These are phyloP conservation scores for Leucophora obtusa DNA, from an alignment of 2,888 invertebrate species.

Conservation along the genomic window DNA sequence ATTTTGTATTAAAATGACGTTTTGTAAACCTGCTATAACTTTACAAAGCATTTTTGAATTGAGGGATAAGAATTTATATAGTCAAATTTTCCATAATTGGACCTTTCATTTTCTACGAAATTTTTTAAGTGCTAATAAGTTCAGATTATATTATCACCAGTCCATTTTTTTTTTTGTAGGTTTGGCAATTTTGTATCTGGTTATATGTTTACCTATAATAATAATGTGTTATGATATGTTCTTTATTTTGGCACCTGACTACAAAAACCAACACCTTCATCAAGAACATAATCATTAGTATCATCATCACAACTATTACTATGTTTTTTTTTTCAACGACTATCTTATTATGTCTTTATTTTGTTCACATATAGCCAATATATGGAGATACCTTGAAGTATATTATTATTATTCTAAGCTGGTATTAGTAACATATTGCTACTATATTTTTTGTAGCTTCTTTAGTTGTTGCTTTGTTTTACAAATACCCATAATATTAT, in stretches of 20 bases:
- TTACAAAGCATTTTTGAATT: too few relatives aligned
- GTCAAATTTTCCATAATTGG: too few relatives aligned
- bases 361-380: not conserved
- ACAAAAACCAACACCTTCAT: constrained; percentile 33
- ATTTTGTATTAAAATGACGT: too few relatives aligned
- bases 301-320: constrained; percentile 12
- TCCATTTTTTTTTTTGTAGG: constrained; percentile 33
- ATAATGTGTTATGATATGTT: not conserved
- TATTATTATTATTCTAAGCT: constrained; percentile 28
- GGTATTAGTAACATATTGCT: constrained; percentile 44
- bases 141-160: constrained; percentile 34
- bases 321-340: not conserved
- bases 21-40: too few relatives aligned
- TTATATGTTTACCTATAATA: constrained; percentile 12
- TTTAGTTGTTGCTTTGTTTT: constrained; percentile 1
- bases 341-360: not conserved
- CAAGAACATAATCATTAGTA: constrained; percentile 15
- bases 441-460: not conserved
- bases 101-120: too few relatives aligned
- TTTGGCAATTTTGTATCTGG: constrained; percentile 29
- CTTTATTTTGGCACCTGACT: constrained; percentile 13
- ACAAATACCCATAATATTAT: constrained; percentile 18
- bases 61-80: too few relatives aligned
- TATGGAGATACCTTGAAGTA: not conserved
- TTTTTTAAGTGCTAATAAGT: constrained; percentile 27